These are phyloP conservation scores for Agrochola lota DNA, from an alignment of 2,888 invertebrate species.

Conservation along the genomic window DNA sequence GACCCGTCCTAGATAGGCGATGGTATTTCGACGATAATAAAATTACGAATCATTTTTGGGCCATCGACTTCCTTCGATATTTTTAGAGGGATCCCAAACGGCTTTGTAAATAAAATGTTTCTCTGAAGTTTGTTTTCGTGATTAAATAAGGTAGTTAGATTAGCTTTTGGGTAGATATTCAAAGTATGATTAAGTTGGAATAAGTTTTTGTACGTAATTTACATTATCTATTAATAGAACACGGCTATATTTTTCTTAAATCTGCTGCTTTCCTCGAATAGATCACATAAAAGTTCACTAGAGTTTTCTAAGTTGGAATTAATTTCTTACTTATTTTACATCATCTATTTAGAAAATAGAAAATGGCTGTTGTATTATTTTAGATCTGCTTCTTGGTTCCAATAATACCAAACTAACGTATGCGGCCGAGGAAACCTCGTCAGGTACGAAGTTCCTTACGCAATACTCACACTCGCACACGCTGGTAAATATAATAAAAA, in stretches of 20 bases:
- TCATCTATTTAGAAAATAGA: neutral
- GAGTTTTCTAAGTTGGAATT: constrained; percentile 3
- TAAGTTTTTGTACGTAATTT: constrained; percentile 3
- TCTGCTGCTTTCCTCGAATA: no score
- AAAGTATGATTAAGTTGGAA: neutral
- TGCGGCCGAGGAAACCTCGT: no score
- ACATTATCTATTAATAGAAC: neutral
- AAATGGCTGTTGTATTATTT: neutral
- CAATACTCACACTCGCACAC: no score
- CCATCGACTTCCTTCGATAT: constrained; percentile 32
- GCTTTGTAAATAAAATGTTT: constrained; percentile 27
- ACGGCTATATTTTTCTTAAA: neutral
- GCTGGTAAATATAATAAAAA: no score
- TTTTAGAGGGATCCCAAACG: constrained; percentile 25
- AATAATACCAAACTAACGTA: neutral
- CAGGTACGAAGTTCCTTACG: no score
- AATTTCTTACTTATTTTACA: neutral
- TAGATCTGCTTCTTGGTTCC: neutral
- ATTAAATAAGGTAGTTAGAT: constrained; percentile 5
- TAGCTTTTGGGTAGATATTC: neutral
- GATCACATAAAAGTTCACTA: neutral
- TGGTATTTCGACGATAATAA: constrained; percentile 50
- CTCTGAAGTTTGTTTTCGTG: constrained; percentile 5
- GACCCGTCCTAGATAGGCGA: constrained; percentile 37
- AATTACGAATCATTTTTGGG: constrained; percentile 36